Conservation (phyloP, 2,888 invertebrate species). For the Antitype chi region DNA sequence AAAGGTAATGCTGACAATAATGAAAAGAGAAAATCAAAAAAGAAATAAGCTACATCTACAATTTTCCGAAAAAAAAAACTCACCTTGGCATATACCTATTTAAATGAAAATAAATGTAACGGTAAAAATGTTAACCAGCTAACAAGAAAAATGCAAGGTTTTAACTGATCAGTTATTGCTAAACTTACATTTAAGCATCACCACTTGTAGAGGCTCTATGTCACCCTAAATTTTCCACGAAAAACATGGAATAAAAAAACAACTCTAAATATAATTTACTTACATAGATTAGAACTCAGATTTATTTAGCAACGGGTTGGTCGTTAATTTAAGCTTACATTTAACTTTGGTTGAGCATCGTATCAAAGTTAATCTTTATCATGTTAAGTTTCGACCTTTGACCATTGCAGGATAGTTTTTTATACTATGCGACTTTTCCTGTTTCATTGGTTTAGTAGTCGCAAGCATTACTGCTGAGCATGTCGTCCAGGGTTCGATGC, state of each 20-base stretch:
- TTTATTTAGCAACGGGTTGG: slow-evolving; percentile 36
- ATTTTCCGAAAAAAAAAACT: no score
- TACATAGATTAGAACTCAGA: slow-evolving; percentile 36
- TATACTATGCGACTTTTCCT: slow-evolving; percentile 63
- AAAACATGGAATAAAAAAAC: slow-evolving; percentile 19
- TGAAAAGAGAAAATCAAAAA: not conserved
- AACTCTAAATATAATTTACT: slow-evolving; percentile 30
- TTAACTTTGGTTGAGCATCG: slow-evolving; percentile 65
- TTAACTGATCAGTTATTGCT: not conserved
- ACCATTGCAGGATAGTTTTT: slow-evolving; percentile 68
- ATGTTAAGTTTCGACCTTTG: slow-evolving; percentile 78
- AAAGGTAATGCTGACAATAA: not conserved
- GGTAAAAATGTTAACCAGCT: no score
- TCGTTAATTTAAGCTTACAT: slow-evolving; percentile 63
- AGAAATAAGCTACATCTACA: no score
- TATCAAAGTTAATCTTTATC: slow-evolving; percentile 78
- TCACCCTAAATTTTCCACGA: not conserved
- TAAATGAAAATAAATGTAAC: no score
- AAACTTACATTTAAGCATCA: no score
- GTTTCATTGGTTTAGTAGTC: no score
- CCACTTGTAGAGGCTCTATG: not conserved
- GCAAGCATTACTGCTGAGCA: not conserved
- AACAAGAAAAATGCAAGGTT: no score
- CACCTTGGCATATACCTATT: not conserved
- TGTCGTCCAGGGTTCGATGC: not conserved